phyloP scores from a whole-genome alignment of 2,113 vertebrate genomes.

The Lates calcarifer region DNA sequence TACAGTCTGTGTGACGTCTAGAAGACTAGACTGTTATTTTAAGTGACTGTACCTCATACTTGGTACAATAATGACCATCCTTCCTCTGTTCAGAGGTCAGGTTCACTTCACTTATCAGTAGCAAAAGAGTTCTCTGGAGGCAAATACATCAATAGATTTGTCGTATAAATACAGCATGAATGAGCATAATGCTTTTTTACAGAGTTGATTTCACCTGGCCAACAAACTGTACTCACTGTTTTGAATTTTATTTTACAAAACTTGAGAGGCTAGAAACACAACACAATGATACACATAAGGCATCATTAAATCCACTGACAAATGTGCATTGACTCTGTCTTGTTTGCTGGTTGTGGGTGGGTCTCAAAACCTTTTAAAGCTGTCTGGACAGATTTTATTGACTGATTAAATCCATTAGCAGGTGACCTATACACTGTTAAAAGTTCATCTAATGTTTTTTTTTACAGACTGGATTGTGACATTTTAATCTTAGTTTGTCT shows the following conservation, averaged over 20 bases:
- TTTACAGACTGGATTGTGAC: constrained; percentile 8
- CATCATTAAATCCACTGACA: constrained; percentile 13
- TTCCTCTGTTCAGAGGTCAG: background rate
- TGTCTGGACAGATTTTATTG: constrained; percentile 58
- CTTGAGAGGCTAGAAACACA: background rate
- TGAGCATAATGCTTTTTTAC: background rate
- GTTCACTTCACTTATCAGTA: background rate
- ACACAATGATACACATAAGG: background rate
- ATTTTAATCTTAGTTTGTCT: constrained; percentile 27
- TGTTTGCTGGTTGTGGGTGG: constrained; percentile 24
- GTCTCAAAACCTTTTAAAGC: constrained; percentile 50
- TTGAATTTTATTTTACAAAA: background rate
- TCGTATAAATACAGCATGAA: background rate
- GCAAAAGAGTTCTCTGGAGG: background rate
- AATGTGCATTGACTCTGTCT: background rate
- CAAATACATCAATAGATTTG: background rate
- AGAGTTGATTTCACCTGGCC: background rate
- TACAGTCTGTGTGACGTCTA: background rate
- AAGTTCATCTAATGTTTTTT: constrained; percentile 28
- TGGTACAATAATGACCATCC: background rate
- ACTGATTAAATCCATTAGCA: constrained; percentile 65
- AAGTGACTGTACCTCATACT: background rate
- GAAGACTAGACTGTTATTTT: too few relatives aligned
- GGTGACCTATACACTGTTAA: constrained; percentile 16
- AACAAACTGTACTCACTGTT: background rate